Percentiles rank a stretch among this genome's conserved stretches.
Evolutionary conservation across 2,113 vertebrate species (phyloP).

Genomic region (Lontra canadensis): DNA sequence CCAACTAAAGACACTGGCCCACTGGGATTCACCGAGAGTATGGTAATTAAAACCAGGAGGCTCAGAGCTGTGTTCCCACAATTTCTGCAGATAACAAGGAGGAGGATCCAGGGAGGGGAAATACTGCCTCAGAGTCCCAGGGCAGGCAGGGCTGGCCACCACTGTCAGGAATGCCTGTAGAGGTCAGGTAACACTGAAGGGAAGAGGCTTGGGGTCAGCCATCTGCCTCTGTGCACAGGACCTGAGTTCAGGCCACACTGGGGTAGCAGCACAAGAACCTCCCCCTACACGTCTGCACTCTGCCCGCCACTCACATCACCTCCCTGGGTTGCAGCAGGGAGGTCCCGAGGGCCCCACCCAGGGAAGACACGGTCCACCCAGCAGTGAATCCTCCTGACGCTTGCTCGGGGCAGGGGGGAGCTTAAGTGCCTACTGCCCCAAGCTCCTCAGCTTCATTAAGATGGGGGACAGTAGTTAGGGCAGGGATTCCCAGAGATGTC

Average conservation of each 20-base stretch:
- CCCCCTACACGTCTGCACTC: neutral
- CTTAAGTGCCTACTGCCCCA: no score
- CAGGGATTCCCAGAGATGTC: neutral
- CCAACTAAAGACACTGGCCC: neutral
- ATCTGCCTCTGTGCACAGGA: neutral
- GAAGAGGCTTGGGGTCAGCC: neutral
- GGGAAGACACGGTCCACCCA: neutral
- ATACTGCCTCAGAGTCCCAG: neutral
- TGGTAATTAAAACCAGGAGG: neutral
- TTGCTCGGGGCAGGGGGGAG: neutral
- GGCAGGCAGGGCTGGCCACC: neutral
- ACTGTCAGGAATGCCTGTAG: neutral
- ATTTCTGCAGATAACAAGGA: constrained; percentile 11
- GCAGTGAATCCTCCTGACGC: neutral
- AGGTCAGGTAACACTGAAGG: rapidly evolving
- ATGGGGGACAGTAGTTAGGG: neutral
- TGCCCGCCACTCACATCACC: neutral
- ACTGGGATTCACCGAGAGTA: neutral
- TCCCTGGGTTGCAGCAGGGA: neutral
- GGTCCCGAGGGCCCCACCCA: neutral
- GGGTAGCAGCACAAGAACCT: neutral
- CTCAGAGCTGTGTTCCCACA: neutral
- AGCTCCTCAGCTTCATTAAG: neutral
- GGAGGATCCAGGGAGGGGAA: neutral
- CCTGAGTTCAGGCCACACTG: neutral